A percentile compares a stretch with the other conserved stretches of the same genome.
phyloP scores from a whole-genome alignment of 2,888 invertebrate species.

The Petrolisthes cinctipes region DNA sequence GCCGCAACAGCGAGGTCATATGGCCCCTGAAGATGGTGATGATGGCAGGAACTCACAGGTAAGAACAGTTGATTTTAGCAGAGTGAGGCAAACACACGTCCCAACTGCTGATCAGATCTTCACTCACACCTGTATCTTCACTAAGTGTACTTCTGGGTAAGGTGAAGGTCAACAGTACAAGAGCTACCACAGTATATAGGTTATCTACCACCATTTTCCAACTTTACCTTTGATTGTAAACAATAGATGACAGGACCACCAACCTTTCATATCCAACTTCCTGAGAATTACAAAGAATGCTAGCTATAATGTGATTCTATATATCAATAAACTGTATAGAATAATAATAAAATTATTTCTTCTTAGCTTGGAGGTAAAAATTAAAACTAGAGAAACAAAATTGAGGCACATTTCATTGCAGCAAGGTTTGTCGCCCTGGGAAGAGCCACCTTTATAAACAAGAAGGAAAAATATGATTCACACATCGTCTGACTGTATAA shows the following conservation, averaged over 20 bases:
- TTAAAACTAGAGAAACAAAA: too few species aligned
- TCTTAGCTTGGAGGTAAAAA: too few species aligned
- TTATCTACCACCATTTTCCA: slow-evolving; percentile 38
- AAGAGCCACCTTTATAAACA: too few species aligned
- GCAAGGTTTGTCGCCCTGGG: too few species aligned
- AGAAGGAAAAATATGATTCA: too few species aligned
- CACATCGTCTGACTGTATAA: too few species aligned
- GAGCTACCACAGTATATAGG: background rate
- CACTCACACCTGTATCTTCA: slow-evolving; percentile 13
- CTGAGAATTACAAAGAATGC: background rate
- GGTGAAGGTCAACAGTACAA: slow-evolving; percentile 8
- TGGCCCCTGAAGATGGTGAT: too few species aligned
- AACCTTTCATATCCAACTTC: background rate
- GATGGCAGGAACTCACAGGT: slow-evolving; percentile 44
- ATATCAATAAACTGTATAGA: too few species aligned
- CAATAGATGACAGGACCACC: slow-evolving; percentile 20
- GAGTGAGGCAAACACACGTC: slow-evolving; percentile 62
- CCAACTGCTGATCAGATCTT: background rate
- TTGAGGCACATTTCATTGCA: too few species aligned
- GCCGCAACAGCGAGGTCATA: too few species aligned
- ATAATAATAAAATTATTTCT: too few species aligned
- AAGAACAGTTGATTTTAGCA: slow-evolving; percentile 59
- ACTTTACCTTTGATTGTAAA: slow-evolving; percentile 33
- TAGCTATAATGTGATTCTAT: too few species aligned
- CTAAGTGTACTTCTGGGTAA: background rate